Conservation (phyloP, 1,140 invertebrate species). For the Aphaenogaster floridana region DNA sequence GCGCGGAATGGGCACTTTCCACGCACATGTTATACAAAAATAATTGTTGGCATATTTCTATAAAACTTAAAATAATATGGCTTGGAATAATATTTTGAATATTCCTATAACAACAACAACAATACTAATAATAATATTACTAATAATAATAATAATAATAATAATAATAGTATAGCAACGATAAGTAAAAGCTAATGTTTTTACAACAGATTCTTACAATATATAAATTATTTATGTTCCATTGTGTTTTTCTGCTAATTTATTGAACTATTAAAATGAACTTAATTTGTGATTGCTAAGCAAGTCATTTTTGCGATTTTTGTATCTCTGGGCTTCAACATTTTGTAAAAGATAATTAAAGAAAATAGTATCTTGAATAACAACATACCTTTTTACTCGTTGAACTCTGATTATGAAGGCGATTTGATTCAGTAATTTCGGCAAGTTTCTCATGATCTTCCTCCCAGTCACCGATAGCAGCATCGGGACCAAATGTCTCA, state of each 20-base stretch:
- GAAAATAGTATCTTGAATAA: not conserved
- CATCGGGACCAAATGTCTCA: constrained; percentile 94
- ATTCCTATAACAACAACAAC: not conserved
- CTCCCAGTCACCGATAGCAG: constrained; percentile 91
- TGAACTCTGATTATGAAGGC: constrained; percentile 81
- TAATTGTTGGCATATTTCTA: not conserved
- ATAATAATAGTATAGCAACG: no score
- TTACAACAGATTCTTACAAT: not conserved
- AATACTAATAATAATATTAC: no score
- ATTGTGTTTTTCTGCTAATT: not conserved
- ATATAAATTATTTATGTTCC: not conserved
- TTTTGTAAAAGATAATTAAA: not conserved
- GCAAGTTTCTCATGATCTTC: constrained; percentile 90
- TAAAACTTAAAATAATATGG: not conserved
- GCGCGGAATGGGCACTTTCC: no score
- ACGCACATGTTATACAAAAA: no score
- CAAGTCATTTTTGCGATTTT: not conserved
- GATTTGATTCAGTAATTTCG: constrained; percentile 87
- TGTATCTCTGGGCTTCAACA: no score
- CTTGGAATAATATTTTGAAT: not conserved
- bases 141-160: no score
- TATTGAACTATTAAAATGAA: not conserved
- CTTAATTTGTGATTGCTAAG: not conserved
- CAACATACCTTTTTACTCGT: constrained; percentile 72
- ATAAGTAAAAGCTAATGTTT: not conserved